Base-by-base conservation (phyloP, 2,797 vertebrate species). In the Gymnopithys bicolor region DNA sequence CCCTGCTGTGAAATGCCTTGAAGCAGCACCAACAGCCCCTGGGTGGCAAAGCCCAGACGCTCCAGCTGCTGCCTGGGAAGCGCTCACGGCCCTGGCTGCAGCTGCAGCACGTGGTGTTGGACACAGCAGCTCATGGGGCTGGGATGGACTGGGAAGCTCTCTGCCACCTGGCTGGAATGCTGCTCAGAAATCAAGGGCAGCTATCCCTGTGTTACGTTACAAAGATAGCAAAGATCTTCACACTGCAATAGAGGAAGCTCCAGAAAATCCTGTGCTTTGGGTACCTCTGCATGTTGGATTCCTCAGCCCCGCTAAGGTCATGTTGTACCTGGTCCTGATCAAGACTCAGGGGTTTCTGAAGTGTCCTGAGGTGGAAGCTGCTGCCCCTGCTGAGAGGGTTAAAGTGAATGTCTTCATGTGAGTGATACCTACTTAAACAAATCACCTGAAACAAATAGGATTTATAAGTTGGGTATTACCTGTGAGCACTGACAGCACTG, bases 381-480 rank as follows among this genome's bases (percentile, higher is more conserved):
- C 55, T 80, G 62, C 51, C 2, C 1, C 37, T 74, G 43, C 68
- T 2, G 3, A 28, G 41, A 39, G 51, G 19, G 55, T 69, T 18
- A 48, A 58, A 3, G 75, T 52, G 53, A 56, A 24, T 30, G 67
- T 35, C 18, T 55, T 59, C 23, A 7, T 19, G 41, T 30, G 63
- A 71, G 28, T 13, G 53, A 39, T 10, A 15, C 0, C 3, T 4
- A 8, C 49, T 55, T 7, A 16, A 32, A 53, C 46, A 4, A 21
- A 19, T 2, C 2, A 5, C 23, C 45, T 17, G 13, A 11, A 30
- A 16, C 7, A 21, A 53, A 32, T 1, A 21, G 66, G 78, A 7
- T 15, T 43, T 3, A 0, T 13, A 43, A 60, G 45, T 3, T 4
- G 0, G 1, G 18, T 24, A 1, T 33, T 41, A 2, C 1, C 76